Evolutionary conservation across 2,797 vertebrate genomes (phyloP).

Genomic region (Chromis chromis): DNA sequence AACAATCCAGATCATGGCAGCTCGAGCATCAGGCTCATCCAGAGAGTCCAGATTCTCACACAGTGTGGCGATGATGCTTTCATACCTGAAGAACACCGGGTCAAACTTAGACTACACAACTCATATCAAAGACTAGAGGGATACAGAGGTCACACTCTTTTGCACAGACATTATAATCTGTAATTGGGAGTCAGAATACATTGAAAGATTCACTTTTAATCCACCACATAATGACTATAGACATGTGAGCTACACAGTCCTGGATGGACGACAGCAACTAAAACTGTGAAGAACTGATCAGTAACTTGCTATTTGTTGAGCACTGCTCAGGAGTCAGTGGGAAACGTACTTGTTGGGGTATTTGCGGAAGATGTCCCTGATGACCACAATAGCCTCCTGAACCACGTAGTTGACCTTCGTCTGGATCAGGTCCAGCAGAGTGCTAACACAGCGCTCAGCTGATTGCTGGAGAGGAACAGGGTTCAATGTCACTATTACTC

Average conservation of each 20-base stretch:
- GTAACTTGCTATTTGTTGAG: neutral
- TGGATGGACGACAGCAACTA: neutral
- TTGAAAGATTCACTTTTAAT: no score
- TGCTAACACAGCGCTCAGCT: constrained; percentile 96
- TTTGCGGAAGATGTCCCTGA: constrained; percentile 99
- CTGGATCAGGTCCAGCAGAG: constrained; percentile 95
- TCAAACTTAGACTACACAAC: no score
- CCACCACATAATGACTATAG: no score
- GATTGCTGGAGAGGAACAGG: constrained; percentile 87
- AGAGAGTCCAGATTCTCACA: constrained; percentile 98
- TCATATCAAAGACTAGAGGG: no score
- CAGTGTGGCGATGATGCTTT: constrained; percentile 98
- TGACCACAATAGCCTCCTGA: constrained; percentile 98
- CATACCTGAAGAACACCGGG: constrained; percentile 83
- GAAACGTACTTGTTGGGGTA: constrained; percentile 96
- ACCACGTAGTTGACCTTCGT: constrained; percentile 99
- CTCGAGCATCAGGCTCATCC: constrained; percentile 96
- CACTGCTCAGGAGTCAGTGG: neutral
- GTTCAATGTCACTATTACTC: neutral
- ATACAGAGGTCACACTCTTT: no score
- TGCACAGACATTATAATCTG: no score
- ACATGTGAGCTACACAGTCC: neutral
- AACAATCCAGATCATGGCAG: constrained; percentile 99
- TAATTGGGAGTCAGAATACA: no score
- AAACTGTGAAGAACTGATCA: neutral